Conservation (phyloP, 2,797 vertebrate genomes). For the Notoglanidium macrostoma region DNA sequence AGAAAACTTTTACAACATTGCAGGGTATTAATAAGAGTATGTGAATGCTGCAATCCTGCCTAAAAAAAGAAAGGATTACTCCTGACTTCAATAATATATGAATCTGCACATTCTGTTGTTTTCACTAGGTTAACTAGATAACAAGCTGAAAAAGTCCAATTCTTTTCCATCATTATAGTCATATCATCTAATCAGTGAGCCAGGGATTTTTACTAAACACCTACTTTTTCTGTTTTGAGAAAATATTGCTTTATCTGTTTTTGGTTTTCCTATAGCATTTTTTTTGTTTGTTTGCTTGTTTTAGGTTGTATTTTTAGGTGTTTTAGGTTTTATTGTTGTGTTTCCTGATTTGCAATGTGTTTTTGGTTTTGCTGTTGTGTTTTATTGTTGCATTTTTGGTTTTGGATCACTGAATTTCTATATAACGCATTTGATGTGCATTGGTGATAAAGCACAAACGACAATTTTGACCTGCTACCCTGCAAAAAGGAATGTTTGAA, state of each 20-base stretch:
- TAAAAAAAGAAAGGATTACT: not conserved
- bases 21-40: not conserved
- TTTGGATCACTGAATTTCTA: too few relatives aligned
- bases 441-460: too few relatives aligned
- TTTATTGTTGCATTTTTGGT: not conserved
- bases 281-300: not conserved
- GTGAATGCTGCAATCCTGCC: not conserved
- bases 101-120: not conserved
- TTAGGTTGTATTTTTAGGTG: not conserved
- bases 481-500: not conserved
- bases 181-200: not conserved
- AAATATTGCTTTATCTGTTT: not conserved
- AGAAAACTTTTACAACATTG: not conserved
- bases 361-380: not conserved
- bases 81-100: not conserved
- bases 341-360: too few relatives aligned
- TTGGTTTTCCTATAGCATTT: not conserved
- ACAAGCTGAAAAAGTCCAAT: not conserved
- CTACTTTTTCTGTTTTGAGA: not conserved
- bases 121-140: not conserved
- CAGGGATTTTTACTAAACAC: not conserved
- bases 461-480: too few relatives aligned
- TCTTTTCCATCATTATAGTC: not conserved
- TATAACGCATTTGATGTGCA: too few relatives aligned
- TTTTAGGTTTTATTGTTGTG: not conserved